Conservation (phyloP, 1,140 invertebrate genomes). For the Parapsyche elsis region DNA sequence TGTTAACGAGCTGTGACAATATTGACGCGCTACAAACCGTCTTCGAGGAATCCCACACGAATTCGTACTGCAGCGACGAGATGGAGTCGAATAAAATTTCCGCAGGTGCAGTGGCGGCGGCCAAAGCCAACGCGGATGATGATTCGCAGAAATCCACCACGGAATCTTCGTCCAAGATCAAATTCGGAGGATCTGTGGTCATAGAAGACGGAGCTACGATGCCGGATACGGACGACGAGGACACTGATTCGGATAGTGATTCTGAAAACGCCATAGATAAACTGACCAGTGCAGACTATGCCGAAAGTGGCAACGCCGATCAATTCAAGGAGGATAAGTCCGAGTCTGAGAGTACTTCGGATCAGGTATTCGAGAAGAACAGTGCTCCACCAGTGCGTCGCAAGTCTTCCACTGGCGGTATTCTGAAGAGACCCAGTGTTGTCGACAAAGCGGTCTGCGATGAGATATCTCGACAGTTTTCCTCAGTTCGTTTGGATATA, state of each 20-base stretch:
- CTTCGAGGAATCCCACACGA: background rate
- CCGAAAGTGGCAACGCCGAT: background rate
- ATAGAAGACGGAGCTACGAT: constrained; percentile 48
- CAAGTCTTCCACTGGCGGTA: constrained; percentile 63
- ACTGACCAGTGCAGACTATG: background rate
- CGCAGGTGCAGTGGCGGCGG: background rate
- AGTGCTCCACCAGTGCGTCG: constrained; percentile 58
- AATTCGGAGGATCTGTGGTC: constrained; percentile 39
- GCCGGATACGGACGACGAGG: constrained; percentile 56
- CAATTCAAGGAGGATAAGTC: background rate
- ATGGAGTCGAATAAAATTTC: constrained; percentile 7
- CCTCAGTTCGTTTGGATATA: constrained; percentile 58
- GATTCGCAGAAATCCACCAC: constrained; percentile 24
- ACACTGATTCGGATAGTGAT: constrained; percentile 57
- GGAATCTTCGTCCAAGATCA: constrained; percentile 44
- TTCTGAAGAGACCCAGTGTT: constrained; percentile 64
- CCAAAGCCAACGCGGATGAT: background rate
- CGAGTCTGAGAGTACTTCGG: constrained; percentile 42
- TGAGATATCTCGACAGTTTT: constrained; percentile 56
- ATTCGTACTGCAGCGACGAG: background rate
- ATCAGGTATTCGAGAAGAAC: constrained; percentile 58
- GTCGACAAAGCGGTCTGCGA: constrained; percentile 56
- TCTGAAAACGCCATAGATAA: constrained; percentile 57
- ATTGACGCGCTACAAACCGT: background rate
- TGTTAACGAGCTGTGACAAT: background rate